These are phyloP conservation scores for Cryptomyrus ogoouensis DNA, from an alignment of 2,113 vertebrate genomes.

Conservation along the genomic window DNA sequence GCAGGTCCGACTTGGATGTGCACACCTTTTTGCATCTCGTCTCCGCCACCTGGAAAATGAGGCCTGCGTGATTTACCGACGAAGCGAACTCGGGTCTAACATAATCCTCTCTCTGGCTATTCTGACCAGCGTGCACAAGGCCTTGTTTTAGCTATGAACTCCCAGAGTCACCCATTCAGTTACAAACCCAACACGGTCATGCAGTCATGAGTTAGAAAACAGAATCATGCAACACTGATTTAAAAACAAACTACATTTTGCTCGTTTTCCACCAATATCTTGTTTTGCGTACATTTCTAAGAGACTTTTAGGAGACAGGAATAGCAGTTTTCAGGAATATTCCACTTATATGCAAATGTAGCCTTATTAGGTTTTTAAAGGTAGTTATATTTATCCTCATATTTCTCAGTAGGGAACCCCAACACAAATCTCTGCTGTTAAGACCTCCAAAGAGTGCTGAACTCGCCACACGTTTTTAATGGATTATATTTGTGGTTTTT, in stretches of 20 bases:
- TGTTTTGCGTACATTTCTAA: background rate
- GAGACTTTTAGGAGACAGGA: background rate
- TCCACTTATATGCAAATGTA: background rate
- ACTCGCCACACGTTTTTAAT: background rate
- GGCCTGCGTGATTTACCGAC: conserved; percentile 21
- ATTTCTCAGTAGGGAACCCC: background rate
- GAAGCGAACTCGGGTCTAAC: background rate
- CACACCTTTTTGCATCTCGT: conserved; percentile 97
- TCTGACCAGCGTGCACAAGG: background rate
- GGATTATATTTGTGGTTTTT: background rate
- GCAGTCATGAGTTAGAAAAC: background rate
- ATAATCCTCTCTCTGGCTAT: background rate
- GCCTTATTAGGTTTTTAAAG: background rate
- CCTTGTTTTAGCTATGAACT: background rate
- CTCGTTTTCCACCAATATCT: background rate
- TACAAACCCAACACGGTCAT: background rate
- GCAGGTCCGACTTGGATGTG: conserved; percentile 94
- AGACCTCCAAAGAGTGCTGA: background rate
- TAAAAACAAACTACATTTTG: background rate
- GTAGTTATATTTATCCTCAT: background rate
- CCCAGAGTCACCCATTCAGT: background rate
- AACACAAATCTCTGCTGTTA: background rate
- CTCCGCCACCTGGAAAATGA: conserved; percentile 77
- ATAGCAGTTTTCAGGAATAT: background rate
- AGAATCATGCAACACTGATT: background rate